Conservation (phyloP, 35 echinoderm and acorn worm genomes). For the Lytechinus pictus region DNA sequence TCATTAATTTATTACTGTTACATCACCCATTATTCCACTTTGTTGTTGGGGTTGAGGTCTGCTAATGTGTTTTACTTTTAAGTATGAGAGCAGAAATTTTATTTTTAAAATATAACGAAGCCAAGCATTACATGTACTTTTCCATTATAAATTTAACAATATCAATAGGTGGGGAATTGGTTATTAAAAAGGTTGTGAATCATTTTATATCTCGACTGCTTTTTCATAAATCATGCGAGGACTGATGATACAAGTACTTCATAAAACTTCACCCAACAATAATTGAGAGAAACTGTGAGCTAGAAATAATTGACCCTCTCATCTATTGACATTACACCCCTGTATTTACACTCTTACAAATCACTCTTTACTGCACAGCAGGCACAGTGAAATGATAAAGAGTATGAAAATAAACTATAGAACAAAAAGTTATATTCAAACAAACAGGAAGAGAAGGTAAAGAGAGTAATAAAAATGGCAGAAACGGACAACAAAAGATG, state of each 20-base stretch:
- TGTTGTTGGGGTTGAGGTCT: too few species aligned
- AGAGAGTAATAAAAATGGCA: neutral
- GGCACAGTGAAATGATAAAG: neutral
- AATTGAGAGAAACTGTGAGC: neutral
- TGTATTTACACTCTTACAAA: neutral
- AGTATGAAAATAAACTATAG: neutral
- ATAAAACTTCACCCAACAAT: neutral
- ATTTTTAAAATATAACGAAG: neutral
- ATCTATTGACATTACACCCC: neutral
- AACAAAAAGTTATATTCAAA: neutral
- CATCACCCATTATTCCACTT: too few species aligned
- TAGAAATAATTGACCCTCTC: conserved; percentile 2
- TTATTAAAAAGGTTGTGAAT: neutral
- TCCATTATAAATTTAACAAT: neutral
- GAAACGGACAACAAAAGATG: too few species aligned
- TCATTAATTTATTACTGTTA: too few species aligned
- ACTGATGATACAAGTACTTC: neutral
- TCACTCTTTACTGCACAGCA: neutral
- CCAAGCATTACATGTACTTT: neutral
- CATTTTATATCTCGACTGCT: neutral
- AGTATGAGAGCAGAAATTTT: too few species aligned
- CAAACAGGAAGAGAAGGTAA: neutral
- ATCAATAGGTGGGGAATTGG: neutral
- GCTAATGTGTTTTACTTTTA: too few species aligned
- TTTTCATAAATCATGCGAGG: neutral